Conservation (phyloP, 1,140 invertebrate species). For the Pseudomyrmex cubaensis region DNA sequence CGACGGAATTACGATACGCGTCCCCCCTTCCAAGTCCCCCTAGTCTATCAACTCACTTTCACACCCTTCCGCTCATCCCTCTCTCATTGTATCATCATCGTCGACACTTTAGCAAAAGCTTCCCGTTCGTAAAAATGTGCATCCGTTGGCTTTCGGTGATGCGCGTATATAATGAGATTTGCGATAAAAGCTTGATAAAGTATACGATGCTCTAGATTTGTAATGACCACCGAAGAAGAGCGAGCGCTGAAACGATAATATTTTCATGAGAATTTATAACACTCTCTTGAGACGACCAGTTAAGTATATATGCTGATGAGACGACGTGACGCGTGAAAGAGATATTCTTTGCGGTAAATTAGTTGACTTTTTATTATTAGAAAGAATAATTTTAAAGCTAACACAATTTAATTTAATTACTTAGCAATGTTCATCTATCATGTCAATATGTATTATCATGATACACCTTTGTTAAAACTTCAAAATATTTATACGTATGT, state of each 20-base stretch:
- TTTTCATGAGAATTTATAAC: not conserved
- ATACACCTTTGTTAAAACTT: not conserved
- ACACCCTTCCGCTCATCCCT: not conserved
- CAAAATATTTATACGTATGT: too few species aligned
- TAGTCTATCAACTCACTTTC: not conserved
- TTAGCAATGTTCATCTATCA: too few species aligned
- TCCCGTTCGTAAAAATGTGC: constrained; percentile 47
- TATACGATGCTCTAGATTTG: not conserved
- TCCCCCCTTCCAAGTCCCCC: not conserved
- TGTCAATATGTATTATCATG: not conserved
- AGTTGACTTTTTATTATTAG: too few species aligned
- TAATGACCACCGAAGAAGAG: not conserved
- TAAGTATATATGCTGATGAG: not conserved
- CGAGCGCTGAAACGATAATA: constrained; percentile 10
- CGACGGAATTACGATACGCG: constrained; percentile 79
- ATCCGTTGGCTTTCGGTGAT: constrained; percentile 34
- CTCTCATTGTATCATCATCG: constrained; percentile 56
- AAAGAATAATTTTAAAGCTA: too few species aligned
- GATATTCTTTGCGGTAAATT: not conserved
- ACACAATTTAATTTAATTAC: too few species aligned
- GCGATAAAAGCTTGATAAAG: constrained; percentile 3
- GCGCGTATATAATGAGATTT: constrained; percentile 22
- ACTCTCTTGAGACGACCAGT: not conserved
- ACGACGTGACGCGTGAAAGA: not conserved
- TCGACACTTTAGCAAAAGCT: constrained; percentile 64